Evolutionary conservation across 2,888 invertebrate species (phyloP).

Genomic region (Drosophila crucigera): DNA sequence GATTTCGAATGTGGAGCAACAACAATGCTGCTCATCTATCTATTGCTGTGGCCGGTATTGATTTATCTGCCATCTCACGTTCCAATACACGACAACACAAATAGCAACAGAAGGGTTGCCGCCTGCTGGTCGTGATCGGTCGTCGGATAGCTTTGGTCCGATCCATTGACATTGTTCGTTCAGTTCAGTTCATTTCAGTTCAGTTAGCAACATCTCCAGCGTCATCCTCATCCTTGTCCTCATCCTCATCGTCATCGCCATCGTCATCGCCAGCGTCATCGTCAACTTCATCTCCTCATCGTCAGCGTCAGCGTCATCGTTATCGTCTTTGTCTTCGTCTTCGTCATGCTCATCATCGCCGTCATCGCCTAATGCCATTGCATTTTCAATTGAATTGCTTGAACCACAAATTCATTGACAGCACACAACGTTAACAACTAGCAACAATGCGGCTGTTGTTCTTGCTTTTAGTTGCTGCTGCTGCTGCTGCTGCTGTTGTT

Average conservation of each 20-base stretch:
- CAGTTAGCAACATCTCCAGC: slow-evolving; percentile 43
- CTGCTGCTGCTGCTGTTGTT: slow-evolving; percentile 23
- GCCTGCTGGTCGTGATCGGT: slow-evolving; percentile 73
- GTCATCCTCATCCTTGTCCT: slow-evolving; percentile 14
- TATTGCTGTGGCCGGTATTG: slow-evolving; percentile 64
- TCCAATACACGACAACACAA: slow-evolving; percentile 49
- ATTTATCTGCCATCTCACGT: slow-evolving; percentile 79
- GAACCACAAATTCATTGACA: slow-evolving; percentile 78
- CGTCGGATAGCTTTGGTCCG: slow-evolving; percentile 49
- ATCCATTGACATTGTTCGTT: slow-evolving; percentile 55
- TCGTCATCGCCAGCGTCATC: slow-evolving; percentile 30
- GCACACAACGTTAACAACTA: slow-evolving; percentile 63
- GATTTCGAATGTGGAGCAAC: slow-evolving; percentile 70
- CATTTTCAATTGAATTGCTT: slow-evolving; percentile 76
- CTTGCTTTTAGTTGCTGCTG: slow-evolving; percentile 30
- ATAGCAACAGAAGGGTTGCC: slow-evolving; percentile 45
- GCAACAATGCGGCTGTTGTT: slow-evolving; percentile 53
- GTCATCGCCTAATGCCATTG: slow-evolving; percentile 65
- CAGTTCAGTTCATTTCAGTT: slow-evolving; percentile 11
- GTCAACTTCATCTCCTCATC: slow-evolving; percentile 22
- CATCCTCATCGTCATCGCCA: slow-evolving; percentile 5
- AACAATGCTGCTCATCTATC: slow-evolving; percentile 55
- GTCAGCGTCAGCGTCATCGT: slow-evolving; percentile 16
- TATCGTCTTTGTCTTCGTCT: slow-evolving; percentile 5
- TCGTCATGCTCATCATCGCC: slow-evolving; percentile 18